Conservation (phyloP, 2,113 vertebrate genomes). For the Ellobius talpinus region DNA sequence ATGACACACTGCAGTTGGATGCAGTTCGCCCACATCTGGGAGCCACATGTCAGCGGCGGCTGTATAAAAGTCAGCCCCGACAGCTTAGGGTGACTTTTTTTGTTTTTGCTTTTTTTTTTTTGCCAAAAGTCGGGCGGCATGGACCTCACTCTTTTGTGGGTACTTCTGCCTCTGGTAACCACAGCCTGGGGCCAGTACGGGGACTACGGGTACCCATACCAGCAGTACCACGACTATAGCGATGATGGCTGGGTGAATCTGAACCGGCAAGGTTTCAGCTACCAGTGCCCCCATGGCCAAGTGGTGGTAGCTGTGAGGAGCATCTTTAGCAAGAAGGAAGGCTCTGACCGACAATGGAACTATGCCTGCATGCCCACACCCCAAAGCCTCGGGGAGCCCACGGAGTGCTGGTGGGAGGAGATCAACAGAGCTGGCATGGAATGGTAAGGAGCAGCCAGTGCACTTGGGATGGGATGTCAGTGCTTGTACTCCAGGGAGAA, state of each 20-base stretch:
- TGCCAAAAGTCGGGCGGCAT: slow-evolving; percentile 86
- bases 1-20: slow-evolving; percentile 92
- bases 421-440: slow-evolving; percentile 94
- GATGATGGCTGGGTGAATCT: slow-evolving; percentile 94
- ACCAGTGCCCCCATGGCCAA: slow-evolving; percentile 96
- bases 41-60: slow-evolving; percentile 89
- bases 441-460: slow-evolving; percentile 90
- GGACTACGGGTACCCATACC: slow-evolving; percentile 82
- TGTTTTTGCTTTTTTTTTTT: slow-evolving; percentile 52
- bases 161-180: slow-evolving; percentile 86
- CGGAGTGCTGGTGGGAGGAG: slow-evolving; percentile 99
- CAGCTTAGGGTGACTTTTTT: slow-evolving; percentile 73
- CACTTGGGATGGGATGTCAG: not conserved
- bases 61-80: slow-evolving; percentile 88
- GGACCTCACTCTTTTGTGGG: slow-evolving; percentile 87
- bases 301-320: slow-evolving; percentile 94
- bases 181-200: slow-evolving; percentile 87
- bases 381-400: slow-evolving; percentile 91
- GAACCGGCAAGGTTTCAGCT: slow-evolving; percentile 97
- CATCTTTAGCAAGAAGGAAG: slow-evolving; percentile 93
- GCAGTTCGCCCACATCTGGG: slow-evolving; percentile 93
- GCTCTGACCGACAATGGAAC: slow-evolving; percentile 95
- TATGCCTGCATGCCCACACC: slow-evolving; percentile 95
- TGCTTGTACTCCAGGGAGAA: not conserved
- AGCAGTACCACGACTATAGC: slow-evolving; percentile 88